Base-by-base conservation (phyloP, 2,888 invertebrate genomes). In the Heteromurus nitidus region DNA sequence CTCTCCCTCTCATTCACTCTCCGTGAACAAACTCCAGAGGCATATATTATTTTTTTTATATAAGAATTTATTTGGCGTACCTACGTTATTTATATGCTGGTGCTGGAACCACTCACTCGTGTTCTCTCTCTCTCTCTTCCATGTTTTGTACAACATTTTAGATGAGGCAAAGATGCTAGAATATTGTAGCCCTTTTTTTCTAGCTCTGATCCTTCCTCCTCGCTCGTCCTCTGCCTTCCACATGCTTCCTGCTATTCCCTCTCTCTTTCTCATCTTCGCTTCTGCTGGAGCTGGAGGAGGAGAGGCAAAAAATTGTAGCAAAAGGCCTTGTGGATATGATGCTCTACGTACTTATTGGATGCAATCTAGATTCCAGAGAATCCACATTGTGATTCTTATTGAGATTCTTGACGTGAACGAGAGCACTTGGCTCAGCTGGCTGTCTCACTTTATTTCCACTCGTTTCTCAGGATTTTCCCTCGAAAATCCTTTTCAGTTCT, bases 341-440 rank as follows among this genome's bases (percentile, higher is more conserved):
- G n/a, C 18, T 11, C 50, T 55, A 22, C 7, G 20, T 20, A 22
- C 22, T 65, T 44, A 42, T 24, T 42, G 24, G 22, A 65, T 42
- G 26, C 60, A 60, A 50, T 26, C 20, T 5, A 76, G 76, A 60
- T 60, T 76, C 58, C 55, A 50, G 16, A 44, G 68, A 69, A 30
- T 68, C 64, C 67, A 55, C 75, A 62, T 60, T 76, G 76, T 44
- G 69, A 69, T 69, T 76, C 75, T 69, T 76, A 76, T 69, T 76
- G 67, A 67, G 60, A 76, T 68, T 76, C 76, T 76, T 76, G 62
- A 69, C 68, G 44, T 62, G 69, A 69, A 62, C 47, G 47, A 69
- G 76, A 76, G 62, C 60, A 76, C 68, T 68, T 76, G 68, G 69
- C 76, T 76, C 76, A 76, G 76, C 76, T 76, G 76, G 76, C 68